phyloP scores from a whole-genome alignment of 2,797 vertebrate species.

The Sternotherus odoratus region DNA sequence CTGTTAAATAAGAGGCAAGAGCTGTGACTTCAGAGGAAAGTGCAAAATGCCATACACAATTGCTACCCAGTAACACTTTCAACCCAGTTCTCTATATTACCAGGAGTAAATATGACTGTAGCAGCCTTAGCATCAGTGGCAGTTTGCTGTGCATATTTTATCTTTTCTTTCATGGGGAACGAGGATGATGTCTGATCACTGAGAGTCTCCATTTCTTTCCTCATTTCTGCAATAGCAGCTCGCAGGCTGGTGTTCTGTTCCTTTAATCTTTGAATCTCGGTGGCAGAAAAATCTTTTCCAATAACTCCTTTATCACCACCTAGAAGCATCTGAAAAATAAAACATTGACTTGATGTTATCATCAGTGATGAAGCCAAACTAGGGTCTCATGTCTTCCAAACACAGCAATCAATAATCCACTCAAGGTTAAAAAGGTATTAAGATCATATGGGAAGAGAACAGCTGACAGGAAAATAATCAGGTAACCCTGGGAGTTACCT shows the following conservation, averaged over 20 bases:
- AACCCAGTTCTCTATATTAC: slow-evolving; percentile 34
- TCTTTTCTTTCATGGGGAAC: background rate
- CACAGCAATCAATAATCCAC: background rate
- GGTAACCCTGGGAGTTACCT: background rate
- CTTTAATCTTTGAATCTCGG: slow-evolving; percentile 83
- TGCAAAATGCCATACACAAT: background rate
- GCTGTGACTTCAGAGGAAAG: background rate
- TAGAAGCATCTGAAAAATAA: slow-evolving; percentile 53
- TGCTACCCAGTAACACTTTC: background rate
- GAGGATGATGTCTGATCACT: slow-evolving; percentile 50
- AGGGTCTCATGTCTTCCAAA: background rate
- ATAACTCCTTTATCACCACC: background rate
- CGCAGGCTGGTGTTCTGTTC: slow-evolving; percentile 87
- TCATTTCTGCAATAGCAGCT: slow-evolving; percentile 88
- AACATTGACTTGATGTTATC: background rate
- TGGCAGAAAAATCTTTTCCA: slow-evolving; percentile 54
- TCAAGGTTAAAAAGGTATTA: background rate
- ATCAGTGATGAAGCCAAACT: background rate
- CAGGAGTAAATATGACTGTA: background rate
- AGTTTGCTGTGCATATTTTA: background rate
- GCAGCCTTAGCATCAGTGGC: background rate
- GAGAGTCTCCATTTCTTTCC: slow-evolving; percentile 90
- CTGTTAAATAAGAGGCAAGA: background rate
- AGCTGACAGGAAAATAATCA: background rate
- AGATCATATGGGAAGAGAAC: background rate